Conservation (phyloP, 2,797 vertebrate genomes). For the Pteropus rufus region DNA sequence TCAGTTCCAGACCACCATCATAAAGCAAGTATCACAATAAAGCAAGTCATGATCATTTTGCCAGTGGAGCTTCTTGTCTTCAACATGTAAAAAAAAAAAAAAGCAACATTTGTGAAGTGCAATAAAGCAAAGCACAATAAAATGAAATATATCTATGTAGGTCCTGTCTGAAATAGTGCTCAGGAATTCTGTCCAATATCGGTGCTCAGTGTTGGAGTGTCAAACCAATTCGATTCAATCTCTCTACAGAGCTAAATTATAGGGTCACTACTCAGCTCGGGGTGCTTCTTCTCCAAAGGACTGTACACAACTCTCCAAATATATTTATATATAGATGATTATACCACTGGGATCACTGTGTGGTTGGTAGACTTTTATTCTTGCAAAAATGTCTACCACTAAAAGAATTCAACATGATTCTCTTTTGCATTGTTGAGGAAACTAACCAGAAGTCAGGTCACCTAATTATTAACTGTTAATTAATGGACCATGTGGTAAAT, state of each 20-base stretch:
- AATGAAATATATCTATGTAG: neutral
- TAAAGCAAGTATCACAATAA: too few relatives aligned
- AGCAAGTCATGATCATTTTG: too few relatives aligned
- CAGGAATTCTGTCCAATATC: neutral
- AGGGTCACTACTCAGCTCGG: neutral
- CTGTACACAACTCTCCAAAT: neutral
- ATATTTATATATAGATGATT: neutral
- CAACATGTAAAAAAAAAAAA: too few relatives aligned
- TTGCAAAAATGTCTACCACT: neutral
- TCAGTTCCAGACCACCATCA: too few relatives aligned
- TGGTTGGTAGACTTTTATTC: neutral
- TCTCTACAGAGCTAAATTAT: neutral
- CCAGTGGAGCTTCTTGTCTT: too few relatives aligned
- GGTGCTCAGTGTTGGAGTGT: neutral
- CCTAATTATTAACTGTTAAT: neutral
- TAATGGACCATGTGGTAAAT: neutral
- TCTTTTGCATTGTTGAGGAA: neutral
- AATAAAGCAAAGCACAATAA: neutral
- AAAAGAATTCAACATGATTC: neutral
- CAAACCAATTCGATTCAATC: neutral
- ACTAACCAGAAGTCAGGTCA: neutral
- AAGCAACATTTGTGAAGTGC: too few relatives aligned
- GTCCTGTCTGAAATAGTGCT: neutral
- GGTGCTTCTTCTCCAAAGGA: neutral
- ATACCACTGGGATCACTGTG: neutral